These are phyloP conservation scores for Brachionus sp. DNA, from an alignment of 1,140 invertebrate species.

Conservation along the genomic window DNA sequence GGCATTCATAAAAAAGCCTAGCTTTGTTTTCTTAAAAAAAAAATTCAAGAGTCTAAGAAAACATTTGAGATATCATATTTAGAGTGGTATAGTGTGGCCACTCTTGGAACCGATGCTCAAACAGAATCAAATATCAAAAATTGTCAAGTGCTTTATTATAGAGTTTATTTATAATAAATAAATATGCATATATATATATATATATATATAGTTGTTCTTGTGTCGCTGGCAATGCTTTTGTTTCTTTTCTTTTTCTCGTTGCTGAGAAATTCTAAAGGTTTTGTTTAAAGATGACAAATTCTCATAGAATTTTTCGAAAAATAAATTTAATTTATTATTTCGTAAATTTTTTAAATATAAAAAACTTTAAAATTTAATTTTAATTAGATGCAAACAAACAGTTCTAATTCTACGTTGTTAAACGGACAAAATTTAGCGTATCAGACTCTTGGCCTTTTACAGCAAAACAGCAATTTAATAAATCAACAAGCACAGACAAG, in stretches of 20 bases:
- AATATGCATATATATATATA: not conserved
- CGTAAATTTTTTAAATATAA: not conserved
- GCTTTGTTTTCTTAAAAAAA: not conserved
- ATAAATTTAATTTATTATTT: not conserved
- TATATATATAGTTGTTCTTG: not conserved
- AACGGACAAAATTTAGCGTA: not conserved
- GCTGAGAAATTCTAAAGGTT: slow-evolving; percentile 29
- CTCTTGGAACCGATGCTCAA: not conserved
- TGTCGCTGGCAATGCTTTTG: not conserved
- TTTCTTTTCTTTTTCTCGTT: not conserved
- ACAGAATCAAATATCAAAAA: slow-evolving; percentile 18
- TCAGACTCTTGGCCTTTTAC: not conserved
- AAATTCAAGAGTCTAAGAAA: not conserved
- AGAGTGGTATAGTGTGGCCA: not conserved
- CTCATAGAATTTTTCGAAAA: slow-evolving; percentile 1
- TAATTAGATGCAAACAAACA: slow-evolving; percentile 10
- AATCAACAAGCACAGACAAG: not conserved
- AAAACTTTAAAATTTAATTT: not conserved
- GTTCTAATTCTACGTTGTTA: not conserved
- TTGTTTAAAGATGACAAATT: slow-evolving; percentile 29
- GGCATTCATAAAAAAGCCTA: not conserved
- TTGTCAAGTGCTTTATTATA: slow-evolving; percentile 29
- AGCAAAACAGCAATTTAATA: not conserved
- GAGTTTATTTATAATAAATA: slow-evolving; percentile 18
- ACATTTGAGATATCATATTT: slow-evolving; percentile 17